phyloP scores from a whole-genome alignment of 2,888 invertebrate species.

The Eupelmus urozonus region DNA sequence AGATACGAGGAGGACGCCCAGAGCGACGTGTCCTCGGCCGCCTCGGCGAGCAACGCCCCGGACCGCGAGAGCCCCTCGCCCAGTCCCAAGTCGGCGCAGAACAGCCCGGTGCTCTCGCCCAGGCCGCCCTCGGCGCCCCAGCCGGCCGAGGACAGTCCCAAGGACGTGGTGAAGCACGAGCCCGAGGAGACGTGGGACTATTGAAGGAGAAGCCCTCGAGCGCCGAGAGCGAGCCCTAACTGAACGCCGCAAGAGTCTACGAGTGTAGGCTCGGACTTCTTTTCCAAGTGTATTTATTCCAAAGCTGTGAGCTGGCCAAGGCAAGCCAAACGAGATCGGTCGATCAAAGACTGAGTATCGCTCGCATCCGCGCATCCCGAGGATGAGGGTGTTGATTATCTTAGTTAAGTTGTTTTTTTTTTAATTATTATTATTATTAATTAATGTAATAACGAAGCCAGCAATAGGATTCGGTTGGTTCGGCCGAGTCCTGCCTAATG shows the following conservation, averaged over 20 bases:
- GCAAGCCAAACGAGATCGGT: conserved; percentile 56
- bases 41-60: conserved; percentile 63
- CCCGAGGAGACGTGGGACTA: conserved; percentile 76
- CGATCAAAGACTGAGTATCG: conserved; percentile 57
- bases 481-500: conserved; percentile 76
- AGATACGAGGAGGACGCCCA: conserved; percentile 79
- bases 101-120: conserved; percentile 72
- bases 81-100: conserved; percentile 73
- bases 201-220: conserved; percentile 58
- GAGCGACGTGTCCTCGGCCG: conserved; percentile 77
- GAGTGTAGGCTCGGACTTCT: conserved; percentile 10
- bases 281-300: conserved; percentile 59
- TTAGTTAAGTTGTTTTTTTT: conserved; percentile 67
- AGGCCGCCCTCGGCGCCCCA: conserved; percentile 70
- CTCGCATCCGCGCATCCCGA: conserved; percentile 27
- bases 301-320: conserved; percentile 60
- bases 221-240: conserved; percentile 20
- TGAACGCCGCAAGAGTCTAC: conserved; percentile 12
- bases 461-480: conserved; percentile 75
- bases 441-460: conserved; percentile 70
- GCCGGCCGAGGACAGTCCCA: conserved; percentile 65
- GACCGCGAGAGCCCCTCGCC: conserved; percentile 73
- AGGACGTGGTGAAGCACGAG: conserved; percentile 74
- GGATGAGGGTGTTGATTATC: conserved; percentile 36
- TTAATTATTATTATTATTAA: conserved; percentile 34